Evolutionary conservation across 2,797 vertebrate species (phyloP).

Genomic region (Cirrhinus molitorella): DNA sequence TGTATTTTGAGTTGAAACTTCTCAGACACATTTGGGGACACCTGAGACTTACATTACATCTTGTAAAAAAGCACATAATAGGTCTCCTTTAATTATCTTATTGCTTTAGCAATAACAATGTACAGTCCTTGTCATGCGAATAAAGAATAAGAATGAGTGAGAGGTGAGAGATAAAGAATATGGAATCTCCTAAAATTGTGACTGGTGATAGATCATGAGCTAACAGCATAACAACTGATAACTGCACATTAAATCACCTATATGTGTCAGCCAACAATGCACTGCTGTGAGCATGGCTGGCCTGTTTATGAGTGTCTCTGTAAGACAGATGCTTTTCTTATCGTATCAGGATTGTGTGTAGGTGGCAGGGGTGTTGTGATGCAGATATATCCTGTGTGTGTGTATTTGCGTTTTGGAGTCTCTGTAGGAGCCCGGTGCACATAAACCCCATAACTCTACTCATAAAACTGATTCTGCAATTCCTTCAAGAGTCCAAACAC

Average conservation of each 20-base stretch:
- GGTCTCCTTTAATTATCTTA: no score
- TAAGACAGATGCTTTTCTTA: slow-evolving; percentile 18
- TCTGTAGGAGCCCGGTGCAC: slow-evolving; percentile 63
- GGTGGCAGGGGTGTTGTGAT: slow-evolving; percentile 32
- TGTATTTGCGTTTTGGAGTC: slow-evolving; percentile 67
- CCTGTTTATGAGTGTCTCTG: slow-evolving; percentile 49
- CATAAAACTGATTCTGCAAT: slow-evolving; percentile 69
- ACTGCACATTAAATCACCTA: slow-evolving; percentile 5
- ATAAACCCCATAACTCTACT: slow-evolving; percentile 69
- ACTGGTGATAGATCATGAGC: background rate
- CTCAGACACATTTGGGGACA: no score
- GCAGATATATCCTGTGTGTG: slow-evolving; percentile 65
- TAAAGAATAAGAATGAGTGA: background rate
- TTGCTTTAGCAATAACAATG: background rate
- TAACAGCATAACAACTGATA: slow-evolving; percentile 5
- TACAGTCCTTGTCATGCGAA: background rate
- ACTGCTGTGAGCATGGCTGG: background rate
- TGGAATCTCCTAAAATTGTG: background rate
- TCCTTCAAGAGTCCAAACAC: slow-evolving; percentile 52
- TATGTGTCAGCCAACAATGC: slow-evolving; percentile 10
- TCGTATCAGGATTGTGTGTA: slow-evolving; percentile 34
- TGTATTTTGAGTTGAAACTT: no score
- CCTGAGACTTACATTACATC: no score
- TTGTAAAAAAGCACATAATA: no score
- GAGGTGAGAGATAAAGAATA: background rate